Percentiles rank a stretch among this genome's conserved stretches.
Evolutionary conservation across 2,113 vertebrate genomes (phyloP).

Genomic region (Daphoenositta chrysoptera): DNA sequence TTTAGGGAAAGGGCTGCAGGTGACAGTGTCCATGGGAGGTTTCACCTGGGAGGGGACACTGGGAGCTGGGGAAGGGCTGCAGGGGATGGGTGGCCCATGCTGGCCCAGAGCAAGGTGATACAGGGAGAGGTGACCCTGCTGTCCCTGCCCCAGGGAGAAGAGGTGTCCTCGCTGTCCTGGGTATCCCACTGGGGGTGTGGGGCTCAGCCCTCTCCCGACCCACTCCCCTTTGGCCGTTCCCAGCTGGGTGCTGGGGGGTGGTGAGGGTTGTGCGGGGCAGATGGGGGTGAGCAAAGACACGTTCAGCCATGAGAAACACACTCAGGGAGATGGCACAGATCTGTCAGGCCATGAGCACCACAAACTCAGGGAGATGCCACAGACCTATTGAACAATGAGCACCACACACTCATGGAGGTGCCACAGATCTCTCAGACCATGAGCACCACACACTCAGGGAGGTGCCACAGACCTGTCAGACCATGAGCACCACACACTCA

Average conservation of each 20-base stretch:
- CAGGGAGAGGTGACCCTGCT: background rate
- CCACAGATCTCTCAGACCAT: too few species aligned
- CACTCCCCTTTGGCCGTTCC: background rate
- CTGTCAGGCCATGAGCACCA: too few species aligned
- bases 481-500: too few species aligned
- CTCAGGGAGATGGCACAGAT: too few species aligned
- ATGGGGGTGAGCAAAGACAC: too few species aligned
- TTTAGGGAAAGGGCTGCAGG: background rate
- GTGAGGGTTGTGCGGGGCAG: background rate
- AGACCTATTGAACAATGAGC: too few species aligned
- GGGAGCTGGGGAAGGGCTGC: background rate
- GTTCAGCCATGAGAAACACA: too few species aligned
- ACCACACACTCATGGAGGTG: too few species aligned
- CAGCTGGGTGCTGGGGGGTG: background rate
- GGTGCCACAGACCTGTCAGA: too few species aligned
- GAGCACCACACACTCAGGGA: too few species aligned
- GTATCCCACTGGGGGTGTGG: background rate
- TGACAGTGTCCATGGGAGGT: background rate
- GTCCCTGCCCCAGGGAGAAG: background rate
- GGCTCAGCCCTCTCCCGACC: fast-evolving
- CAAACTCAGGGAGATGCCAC: too few species aligned
- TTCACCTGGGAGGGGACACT: background rate
- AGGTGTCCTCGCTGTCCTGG: background rate
- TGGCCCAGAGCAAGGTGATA: fast-evolving
- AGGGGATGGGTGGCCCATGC: fast-evolving